Conservation (phyloP, 64 coral and sea anemone species). For the Montipora efflorescens region DNA sequence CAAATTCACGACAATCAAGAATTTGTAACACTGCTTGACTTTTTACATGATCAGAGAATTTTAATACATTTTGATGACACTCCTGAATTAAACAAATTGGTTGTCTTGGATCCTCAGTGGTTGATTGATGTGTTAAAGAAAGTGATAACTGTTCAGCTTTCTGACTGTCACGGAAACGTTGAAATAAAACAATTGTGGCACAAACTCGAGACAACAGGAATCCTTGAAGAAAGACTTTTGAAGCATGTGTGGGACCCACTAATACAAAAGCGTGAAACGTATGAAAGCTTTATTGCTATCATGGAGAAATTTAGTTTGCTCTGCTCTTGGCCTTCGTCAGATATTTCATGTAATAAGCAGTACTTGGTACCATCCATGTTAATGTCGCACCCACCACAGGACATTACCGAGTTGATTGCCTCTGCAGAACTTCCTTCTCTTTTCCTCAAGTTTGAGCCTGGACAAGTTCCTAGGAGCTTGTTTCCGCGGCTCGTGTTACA, state of each 20-base stretch:
- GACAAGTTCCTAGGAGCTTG: conserved; percentile 2
- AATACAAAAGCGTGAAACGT: neutral
- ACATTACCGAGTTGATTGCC: neutral
- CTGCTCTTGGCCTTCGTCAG: conserved; percentile 27
- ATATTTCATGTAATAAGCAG: neutral
- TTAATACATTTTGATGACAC: conserved; percentile 48
- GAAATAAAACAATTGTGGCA: neutral
- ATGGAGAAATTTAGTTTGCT: conserved; percentile 50
- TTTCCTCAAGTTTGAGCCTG: conserved; percentile 34
- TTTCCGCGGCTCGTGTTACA: conserved; percentile 11
- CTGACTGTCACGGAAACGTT: too few relatives aligned
- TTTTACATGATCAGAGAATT: conserved; percentile 47
- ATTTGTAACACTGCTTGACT: conserved; percentile 8
- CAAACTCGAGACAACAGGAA: conserved; percentile 18
- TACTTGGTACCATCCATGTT: conserved; percentile 52
- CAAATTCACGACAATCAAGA: conserved; percentile 18
- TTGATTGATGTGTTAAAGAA: conserved; percentile 30
- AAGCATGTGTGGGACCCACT: conserved; percentile 1
- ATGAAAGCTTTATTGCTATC: conserved; percentile 21
- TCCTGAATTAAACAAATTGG: conserved; percentile 4
- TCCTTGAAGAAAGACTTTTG: conserved; percentile 8
- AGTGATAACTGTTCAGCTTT: conserved; percentile 24
- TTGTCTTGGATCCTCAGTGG: conserved; percentile 37
- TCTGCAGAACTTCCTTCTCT: conserved; percentile 25
- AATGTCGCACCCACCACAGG: neutral